phyloP scores from a whole-genome alignment of 2,113 vertebrate genomes.

The Micronycteris hirsuta region DNA sequence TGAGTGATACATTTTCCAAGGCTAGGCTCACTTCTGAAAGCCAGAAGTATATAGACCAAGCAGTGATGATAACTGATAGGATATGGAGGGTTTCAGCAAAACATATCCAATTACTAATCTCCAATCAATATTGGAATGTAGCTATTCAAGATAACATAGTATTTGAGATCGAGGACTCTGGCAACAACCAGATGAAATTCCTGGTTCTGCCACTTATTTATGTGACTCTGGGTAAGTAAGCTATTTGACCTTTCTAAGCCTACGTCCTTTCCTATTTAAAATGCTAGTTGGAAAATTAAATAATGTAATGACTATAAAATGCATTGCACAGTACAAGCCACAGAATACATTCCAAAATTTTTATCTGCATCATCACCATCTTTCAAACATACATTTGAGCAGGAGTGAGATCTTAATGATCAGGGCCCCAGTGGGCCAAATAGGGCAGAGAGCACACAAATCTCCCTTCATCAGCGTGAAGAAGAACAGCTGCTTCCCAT shows the following conservation, averaged over 20 bases:
- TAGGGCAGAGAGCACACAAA: background rate
- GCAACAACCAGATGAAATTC: background rate
- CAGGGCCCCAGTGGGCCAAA: background rate
- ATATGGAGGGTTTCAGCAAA: background rate
- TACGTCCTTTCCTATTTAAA: constrained; percentile 6
- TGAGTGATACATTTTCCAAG: background rate
- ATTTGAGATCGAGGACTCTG: background rate
- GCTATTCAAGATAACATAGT: background rate
- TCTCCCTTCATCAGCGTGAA: background rate
- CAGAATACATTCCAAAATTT: background rate
- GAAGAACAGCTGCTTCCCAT: constrained; percentile 47
- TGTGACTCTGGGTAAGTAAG: background rate
- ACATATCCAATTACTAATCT: background rate
- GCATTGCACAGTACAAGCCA: background rate
- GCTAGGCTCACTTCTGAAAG: background rate
- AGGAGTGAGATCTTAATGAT: background rate
- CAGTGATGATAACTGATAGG: background rate
- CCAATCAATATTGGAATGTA: background rate
- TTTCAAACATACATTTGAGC: background rate
- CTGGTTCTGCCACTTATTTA: background rate
- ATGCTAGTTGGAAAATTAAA: background rate
- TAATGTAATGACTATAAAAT: background rate
- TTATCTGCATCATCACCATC: background rate
- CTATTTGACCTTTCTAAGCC: background rate
- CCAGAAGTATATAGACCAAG: background rate